These are phyloP conservation scores for Argya squamiceps DNA, from an alignment of 2,797 vertebrate species.

Conservation along the genomic window DNA sequence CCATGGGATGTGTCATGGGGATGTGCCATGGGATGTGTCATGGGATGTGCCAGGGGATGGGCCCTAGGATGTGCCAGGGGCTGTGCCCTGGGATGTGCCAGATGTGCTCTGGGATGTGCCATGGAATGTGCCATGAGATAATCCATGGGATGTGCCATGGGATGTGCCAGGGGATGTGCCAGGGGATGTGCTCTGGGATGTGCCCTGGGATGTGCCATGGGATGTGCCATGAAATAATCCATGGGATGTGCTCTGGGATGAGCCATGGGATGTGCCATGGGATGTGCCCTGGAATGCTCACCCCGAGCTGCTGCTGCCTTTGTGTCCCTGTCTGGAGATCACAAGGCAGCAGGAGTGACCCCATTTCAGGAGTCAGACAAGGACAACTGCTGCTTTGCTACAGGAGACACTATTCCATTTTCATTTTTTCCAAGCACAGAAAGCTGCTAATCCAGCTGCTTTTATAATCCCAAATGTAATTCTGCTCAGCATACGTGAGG, in stretches of 20 bases:
- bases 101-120: not conserved
- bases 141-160: not conserved
- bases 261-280: not conserved
- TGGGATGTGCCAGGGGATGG: not conserved
- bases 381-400: slow-evolving; percentile 36
- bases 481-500: slow-evolving; percentile 12
- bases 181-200: not conserved
- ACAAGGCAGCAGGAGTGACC: slow-evolving; percentile 49
- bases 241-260: rapidly evolving
- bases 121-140: not conserved
- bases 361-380: slow-evolving; percentile 54
- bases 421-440: slow-evolving; percentile 35
- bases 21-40: not conserved
- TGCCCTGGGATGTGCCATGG: not conserved
- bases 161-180: not conserved
- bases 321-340: not conserved
- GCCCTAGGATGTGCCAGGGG: not conserved
- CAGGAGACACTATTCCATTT: not conserved
- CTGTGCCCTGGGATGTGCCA: not conserved
- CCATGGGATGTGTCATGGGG: not conserved
- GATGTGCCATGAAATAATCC: not conserved
- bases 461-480: slow-evolving; percentile 32
- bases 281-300: not conserved
- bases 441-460: slow-evolving; percentile 35
- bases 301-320: not conserved